Conservation (phyloP, 1,140 invertebrate genomes). For the Pseudobourletiella spinata region DNA sequence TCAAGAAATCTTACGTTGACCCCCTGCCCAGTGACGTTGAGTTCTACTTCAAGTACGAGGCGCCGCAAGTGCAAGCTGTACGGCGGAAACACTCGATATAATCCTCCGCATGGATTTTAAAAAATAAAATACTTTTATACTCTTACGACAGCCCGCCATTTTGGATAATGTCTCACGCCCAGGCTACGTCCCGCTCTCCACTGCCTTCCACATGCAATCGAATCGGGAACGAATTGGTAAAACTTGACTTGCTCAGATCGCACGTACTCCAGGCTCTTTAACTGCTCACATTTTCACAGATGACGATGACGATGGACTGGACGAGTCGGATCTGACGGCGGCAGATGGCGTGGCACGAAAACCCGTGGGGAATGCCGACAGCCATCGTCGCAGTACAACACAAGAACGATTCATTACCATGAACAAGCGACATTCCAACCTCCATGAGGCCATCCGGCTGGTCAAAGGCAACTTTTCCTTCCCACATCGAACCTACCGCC, state of each 20-base stretch:
- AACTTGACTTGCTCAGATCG: background rate
- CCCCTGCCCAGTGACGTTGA: background rate
- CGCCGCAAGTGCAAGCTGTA: background rate
- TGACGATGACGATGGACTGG: conserved; percentile 23
- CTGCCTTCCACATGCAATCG: conserved; percentile 16
- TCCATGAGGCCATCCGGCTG: conserved; percentile 11
- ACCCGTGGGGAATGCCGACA: background rate
- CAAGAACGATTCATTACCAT: background rate
- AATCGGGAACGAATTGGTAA: conserved; percentile 13
- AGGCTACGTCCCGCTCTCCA: conserved; percentile 7
- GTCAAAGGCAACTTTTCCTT: conserved; percentile 29
- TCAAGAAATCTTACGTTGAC: background rate
- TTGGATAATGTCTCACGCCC: background rate
- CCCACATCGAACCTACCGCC: conserved; percentile 23
- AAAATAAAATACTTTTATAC: background rate
- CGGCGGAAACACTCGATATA: background rate
- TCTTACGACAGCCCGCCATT: background rate
- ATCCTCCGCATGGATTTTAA: background rate
- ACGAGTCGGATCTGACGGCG: conserved; percentile 23
- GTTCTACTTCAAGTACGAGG: background rate
- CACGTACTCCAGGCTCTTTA: background rate
- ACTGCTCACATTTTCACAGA: background rate
- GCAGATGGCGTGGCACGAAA: conserved; percentile 21
- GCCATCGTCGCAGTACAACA: background rate
- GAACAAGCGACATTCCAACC: background rate